phyloP scores from a whole-genome alignment of 2,797 vertebrate species.

The Malacoctenus gilli region DNA sequence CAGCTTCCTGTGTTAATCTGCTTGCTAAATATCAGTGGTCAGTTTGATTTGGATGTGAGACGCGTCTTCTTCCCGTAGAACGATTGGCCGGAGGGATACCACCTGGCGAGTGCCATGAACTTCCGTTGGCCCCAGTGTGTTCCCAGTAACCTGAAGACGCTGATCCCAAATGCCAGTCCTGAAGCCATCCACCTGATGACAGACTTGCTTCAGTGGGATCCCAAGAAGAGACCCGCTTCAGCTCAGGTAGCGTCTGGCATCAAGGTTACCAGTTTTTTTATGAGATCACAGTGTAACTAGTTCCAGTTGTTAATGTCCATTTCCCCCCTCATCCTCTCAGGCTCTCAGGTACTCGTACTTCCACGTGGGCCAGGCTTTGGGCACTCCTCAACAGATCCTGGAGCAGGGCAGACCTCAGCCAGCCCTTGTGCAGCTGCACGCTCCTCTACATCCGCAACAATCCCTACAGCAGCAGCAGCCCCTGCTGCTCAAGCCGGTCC shows the following conservation, averaged over 20 bases:
- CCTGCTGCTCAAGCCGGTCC: constrained; percentile 80
- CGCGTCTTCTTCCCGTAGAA: constrained; percentile 73
- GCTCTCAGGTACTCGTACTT: constrained; percentile 93
- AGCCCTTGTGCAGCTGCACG: constrained; percentile 72
- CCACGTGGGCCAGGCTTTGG: constrained; percentile 88
- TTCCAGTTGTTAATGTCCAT: too few species aligned
- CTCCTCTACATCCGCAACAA: constrained; percentile 71
- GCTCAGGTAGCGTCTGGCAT: constrained; percentile 83
- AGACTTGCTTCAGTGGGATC: constrained; percentile 94
- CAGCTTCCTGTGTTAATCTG: not conserved
- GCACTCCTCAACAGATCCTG: constrained; percentile 83
- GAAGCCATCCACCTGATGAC: constrained; percentile 94
- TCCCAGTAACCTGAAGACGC: constrained; percentile 90
- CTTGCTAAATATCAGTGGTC: not conserved
- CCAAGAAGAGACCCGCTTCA: constrained; percentile 93
- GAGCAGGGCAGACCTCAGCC: constrained; percentile 83
- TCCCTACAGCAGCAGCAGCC: constrained; percentile 74
- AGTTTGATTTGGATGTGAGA: not conserved
- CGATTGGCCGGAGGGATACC: constrained; percentile 94
- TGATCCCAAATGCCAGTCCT: constrained; percentile 94
- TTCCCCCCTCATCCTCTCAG: constrained; percentile 71
- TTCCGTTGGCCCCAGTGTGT: constrained; percentile 98
- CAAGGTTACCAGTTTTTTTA: too few species aligned
- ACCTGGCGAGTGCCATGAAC: constrained; percentile 92
- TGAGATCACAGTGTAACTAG: too few species aligned